Evolutionary conservation across 1,140 invertebrate species (phyloP).

Genomic region (Penaeus japonicus): DNA sequence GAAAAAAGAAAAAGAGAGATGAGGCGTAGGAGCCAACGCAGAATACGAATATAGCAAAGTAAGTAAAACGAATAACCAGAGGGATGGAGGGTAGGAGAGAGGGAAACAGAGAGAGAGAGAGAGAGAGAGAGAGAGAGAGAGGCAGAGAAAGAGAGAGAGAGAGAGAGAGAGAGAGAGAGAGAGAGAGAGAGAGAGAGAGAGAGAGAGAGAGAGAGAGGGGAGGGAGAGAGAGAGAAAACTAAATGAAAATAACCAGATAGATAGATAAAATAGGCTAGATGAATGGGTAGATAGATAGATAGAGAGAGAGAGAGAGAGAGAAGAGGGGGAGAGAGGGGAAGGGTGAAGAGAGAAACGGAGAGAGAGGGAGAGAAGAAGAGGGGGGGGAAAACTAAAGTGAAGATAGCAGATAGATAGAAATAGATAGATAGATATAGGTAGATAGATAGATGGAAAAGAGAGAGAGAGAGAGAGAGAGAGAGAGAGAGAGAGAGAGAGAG

Average conservation of each 20-base stretch:
- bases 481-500: background rate
- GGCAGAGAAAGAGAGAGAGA: background rate
- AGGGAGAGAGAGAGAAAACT: background rate
- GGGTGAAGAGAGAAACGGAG: background rate
- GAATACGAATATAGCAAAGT: no score
- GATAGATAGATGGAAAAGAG: no score
- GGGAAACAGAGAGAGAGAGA: background rate
- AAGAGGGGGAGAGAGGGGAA: background rate
- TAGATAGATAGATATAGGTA: background rate
- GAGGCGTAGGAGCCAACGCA: no score
- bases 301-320: background rate
- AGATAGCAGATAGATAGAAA: background rate
- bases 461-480: background rate
- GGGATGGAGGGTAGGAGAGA: background rate
- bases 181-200: background rate
- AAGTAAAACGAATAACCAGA: no score
- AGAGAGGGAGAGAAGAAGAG: background rate
- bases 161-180: background rate
- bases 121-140: background rate
- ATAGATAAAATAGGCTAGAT: no score
- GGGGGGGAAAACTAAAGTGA: no score
- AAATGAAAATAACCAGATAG: no score
- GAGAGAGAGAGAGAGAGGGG: background rate
- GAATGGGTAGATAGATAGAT: background rate
- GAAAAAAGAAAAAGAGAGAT: no score